Evolutionary conservation across 2,888 invertebrate genomes (phyloP).

Genomic region (Platycheirus albimanus): DNA sequence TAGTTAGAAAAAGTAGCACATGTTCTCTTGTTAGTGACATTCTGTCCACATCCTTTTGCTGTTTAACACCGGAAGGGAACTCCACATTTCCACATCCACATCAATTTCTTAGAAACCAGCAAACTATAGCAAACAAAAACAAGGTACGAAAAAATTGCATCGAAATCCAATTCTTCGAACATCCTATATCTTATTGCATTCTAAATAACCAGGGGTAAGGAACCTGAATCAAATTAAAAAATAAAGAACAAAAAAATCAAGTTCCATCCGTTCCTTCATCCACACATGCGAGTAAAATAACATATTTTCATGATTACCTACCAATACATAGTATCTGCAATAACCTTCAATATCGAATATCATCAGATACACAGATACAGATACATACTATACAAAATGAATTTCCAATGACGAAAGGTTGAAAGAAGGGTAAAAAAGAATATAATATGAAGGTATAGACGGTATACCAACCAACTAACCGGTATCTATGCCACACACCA

Average conservation of each 20-base stretch:
- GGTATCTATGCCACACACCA: not conserved
- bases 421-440: conserved; percentile 5
- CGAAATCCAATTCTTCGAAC: conserved; percentile 39
- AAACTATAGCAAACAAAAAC: not conserved
- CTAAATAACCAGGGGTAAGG: conserved; percentile 12
- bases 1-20: not conserved
- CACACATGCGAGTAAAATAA: conserved; percentile 22
- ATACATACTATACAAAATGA: not conserved
- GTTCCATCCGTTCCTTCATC: not conserved
- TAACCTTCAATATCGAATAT: conserved; percentile 35
- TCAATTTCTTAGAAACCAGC: conserved; percentile 12
- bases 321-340: not conserved
- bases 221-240: conserved; percentile 13
- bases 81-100: conserved; percentile 4
- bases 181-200: conserved; percentile 41
- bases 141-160: conserved; percentile 18
- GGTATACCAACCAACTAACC: not conserved
- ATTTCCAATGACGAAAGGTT: not conserved
- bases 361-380: not conserved
- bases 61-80: conserved; percentile 17
- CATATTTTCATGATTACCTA: conserved; percentile 23
- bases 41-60: conserved; percentile 15
- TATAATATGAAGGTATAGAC: too few relatives aligned
- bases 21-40: conserved; percentile 5
- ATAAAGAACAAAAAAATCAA: not conserved